These are phyloP conservation scores for Drosophila subpulchrella DNA, from an alignment of 1,140 invertebrate species.

Conservation along the genomic window DNA sequence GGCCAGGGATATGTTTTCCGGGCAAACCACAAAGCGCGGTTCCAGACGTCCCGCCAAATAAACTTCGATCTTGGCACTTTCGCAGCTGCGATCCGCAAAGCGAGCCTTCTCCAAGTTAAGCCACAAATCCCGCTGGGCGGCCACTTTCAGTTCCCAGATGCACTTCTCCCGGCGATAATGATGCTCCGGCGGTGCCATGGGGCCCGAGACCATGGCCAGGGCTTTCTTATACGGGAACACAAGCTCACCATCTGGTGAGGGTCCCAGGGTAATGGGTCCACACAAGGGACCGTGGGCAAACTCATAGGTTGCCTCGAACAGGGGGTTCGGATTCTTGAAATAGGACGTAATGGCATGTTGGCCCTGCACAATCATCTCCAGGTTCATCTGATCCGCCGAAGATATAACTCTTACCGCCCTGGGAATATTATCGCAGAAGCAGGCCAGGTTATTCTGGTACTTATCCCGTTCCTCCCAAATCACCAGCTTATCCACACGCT, in stretches of 20 bases:
- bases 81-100: conserved; percentile 91
- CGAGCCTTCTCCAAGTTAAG: conserved; percentile 94
- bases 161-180: conserved; percentile 90
- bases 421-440: conserved; percentile 88
- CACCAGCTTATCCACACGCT: conserved; percentile 92
- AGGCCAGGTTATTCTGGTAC: conserved; percentile 85
- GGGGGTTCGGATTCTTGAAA: conserved; percentile 92
- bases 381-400: conserved; percentile 90
- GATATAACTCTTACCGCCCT: conserved; percentile 89
- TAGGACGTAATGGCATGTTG: conserved; percentile 93
- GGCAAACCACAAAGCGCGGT: conserved; percentile 91
- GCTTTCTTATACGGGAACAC: conserved; percentile 94
- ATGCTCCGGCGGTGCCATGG: conserved; percentile 79
- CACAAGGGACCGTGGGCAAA: conserved; percentile 95
- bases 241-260: conserved; percentile 92
- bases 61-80: conserved; percentile 93
- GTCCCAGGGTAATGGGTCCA: conserved; percentile 91
- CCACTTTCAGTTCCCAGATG: conserved; percentile 94
- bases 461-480: conserved; percentile 88
- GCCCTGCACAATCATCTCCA: conserved; percentile 92
- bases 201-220: conserved; percentile 86
- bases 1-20: conserved; percentile 91
- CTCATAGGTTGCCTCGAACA: conserved; percentile 94
- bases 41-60: conserved; percentile 89
- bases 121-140: conserved; percentile 92